A percentile compares a stretch with the other conserved stretches of the same genome.
phyloP scores from a whole-genome alignment of 1,140 invertebrate species.

The Propsilocerus akamusi region DNA sequence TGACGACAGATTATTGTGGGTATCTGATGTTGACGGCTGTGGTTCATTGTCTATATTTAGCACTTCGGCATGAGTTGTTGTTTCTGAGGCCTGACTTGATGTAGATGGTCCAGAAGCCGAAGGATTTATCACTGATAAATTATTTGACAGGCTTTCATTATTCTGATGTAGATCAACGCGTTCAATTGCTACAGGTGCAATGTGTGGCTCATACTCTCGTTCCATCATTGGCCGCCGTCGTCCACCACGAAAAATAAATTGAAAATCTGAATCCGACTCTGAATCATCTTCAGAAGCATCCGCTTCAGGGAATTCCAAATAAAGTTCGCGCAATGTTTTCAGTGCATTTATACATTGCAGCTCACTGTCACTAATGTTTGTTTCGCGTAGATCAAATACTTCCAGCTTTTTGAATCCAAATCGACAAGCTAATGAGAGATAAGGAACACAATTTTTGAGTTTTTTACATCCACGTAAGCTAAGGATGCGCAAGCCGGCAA shows the following conservation, averaged over 20 bases:
- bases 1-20: neutral
- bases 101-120: neutral
- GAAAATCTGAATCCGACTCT: slow-evolving; percentile 15
- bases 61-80: neutral
- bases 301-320: slow-evolving; percentile 29
- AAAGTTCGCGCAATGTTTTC: slow-evolving; percentile 35
- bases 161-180: neutral
- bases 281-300: slow-evolving; percentile 16
- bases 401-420: slow-evolving; percentile 48
- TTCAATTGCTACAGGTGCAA: too few relatives aligned
- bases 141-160: neutral
- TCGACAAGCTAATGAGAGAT: slow-evolving; percentile 46
- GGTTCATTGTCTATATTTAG: neutral
- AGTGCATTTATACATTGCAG: slow-evolving; percentile 43
- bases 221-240: neutral
- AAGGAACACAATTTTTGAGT: slow-evolving; percentile 50
- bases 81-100: neutral
- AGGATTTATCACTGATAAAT: neutral
- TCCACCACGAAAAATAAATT: neutral
- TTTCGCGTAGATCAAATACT: slow-evolving; percentile 44
- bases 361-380: slow-evolving; percentile 44
- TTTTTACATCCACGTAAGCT: slow-evolving; percentile 36
- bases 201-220: too few relatives aligned
- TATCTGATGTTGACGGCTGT: neutral
- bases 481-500: slow-evolving; percentile 34